These are phyloP conservation scores for Onthophagus sagittarius DNA, from an alignment of 2,888 invertebrate species.

Conservation along the genomic window DNA sequence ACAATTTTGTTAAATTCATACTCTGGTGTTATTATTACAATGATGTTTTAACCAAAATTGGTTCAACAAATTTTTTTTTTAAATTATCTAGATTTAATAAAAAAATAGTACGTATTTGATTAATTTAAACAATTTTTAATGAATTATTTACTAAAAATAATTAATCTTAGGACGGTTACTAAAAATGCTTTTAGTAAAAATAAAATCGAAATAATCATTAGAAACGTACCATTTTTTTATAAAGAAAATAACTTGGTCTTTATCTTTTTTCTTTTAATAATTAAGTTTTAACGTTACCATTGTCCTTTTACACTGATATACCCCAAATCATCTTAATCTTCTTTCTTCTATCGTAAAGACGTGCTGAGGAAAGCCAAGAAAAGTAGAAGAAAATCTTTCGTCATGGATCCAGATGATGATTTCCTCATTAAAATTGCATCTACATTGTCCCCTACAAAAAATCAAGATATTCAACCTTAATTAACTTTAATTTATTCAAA, in stretches of 20 bases:
- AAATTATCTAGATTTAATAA: background rate
- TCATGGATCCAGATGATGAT: conserved; percentile 46
- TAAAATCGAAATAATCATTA: background rate
- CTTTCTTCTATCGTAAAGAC: conserved; percentile 43
- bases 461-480: background rate
- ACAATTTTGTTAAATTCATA: no score
- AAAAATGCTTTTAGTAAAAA: background rate
- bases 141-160: background rate
- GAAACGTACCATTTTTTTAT: background rate
- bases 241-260: background rate
- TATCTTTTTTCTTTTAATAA: background rate
- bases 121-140: background rate
- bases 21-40: background rate
- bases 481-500: background rate
- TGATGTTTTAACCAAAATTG: background rate
- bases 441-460: conserved; percentile 79
- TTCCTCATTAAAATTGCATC: conserved; percentile 83
- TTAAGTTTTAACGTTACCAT: conserved; percentile 1
- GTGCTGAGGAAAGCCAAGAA: conserved; percentile 41
- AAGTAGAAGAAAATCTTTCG: conserved; percentile 43
- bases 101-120: background rate
- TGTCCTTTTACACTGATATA: conserved; percentile 23
- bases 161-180: background rate
- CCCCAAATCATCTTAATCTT: background rate
- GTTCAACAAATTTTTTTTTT: no score